Conservation (phyloP, 2,113 vertebrate species). For the Hemichromis elongatus region DNA sequence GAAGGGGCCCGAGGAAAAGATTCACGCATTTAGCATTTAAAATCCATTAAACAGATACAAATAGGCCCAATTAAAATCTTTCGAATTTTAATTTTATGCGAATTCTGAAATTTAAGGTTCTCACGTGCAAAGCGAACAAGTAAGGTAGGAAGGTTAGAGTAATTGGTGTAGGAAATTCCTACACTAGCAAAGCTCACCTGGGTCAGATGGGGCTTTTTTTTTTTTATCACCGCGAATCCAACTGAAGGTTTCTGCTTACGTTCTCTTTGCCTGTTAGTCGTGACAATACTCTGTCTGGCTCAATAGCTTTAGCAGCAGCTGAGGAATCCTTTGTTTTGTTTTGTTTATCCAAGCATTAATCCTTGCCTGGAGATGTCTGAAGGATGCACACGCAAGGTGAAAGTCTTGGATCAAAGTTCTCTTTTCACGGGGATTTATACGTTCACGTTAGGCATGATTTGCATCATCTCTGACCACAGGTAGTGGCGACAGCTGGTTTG, state of each 20-base stretch:
- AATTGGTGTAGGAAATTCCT: background rate
- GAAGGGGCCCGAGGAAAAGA: conserved; percentile 11
- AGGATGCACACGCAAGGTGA: conserved; percentile 12
- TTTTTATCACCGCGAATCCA: background rate
- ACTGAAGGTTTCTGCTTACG: background rate
- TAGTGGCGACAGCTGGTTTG: conserved; percentile 37
- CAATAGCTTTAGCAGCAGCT: conserved; percentile 8
- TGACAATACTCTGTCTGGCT: background rate
- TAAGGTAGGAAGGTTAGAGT: background rate
- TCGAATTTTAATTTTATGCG: background rate
- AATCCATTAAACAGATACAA: background rate
- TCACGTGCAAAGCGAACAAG: background rate
- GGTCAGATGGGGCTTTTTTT: background rate
- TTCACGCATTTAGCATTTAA: conserved; percentile 19
- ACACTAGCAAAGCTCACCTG: background rate
- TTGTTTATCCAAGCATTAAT: conserved; percentile 39
- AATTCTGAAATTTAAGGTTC: background rate
- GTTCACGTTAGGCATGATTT: conserved; percentile 31
- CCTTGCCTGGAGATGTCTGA: conserved; percentile 9
- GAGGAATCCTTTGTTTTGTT: conserved; percentile 24
- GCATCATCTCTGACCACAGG: conserved; percentile 42
- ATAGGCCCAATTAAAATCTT: background rate
- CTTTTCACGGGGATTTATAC: conserved; percentile 25
- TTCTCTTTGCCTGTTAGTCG: background rate
- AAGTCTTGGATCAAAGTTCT: background rate